Evolutionary conservation across 2,797 vertebrate species (phyloP), one percentile per base, ranked within the genome.

Genomic region (Sylvilagus floridanus): DNA sequence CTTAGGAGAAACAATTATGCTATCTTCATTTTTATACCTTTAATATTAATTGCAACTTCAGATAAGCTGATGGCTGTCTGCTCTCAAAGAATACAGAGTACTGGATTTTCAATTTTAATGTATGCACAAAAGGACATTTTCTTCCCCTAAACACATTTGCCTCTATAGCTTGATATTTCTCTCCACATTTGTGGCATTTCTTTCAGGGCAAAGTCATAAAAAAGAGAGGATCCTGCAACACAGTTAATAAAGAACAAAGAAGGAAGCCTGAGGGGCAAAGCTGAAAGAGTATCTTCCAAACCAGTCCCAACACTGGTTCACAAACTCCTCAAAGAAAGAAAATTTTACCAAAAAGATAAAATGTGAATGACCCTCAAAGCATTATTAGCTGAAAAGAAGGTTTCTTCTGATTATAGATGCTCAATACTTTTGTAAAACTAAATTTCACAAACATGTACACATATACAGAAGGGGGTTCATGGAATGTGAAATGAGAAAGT

Each of bases 261-360:
- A 54, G 50, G 54, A 78, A 47, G 22, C 4, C 12, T 5, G 5
- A 4, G 63, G 50, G 12, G 13, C 66, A 37, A 62, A 47, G 47
- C 0, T 52, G 32, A 90, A 24, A 47, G 4, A 42, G 7, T 3
- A 2, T n/a, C 14, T 66, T n/a, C 35, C 16, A 47, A 47, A 66
- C 13, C 4, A 26, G 4, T 77, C 90, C 63, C 17, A 16, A 60
- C 21, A n/a, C 30, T 93, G 50, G 14, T 30, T 91, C 79, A 85
- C 28, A 76, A 30, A 88, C 0, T 84, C 17, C 12, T 52, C 82
- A 88, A 87, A 42, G 65, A 90, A 85, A 63, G 77, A 84, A 84
- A 92, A 89, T 88, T 76, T 88, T 76, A 90, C 83, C 16, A 19
- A 76, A 47, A 95, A 69, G 30, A 76, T 30, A 95, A 84, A 88